Evolutionary conservation across 2,797 vertebrate species (phyloP).

Genomic region (Chelonia mydas): DNA sequence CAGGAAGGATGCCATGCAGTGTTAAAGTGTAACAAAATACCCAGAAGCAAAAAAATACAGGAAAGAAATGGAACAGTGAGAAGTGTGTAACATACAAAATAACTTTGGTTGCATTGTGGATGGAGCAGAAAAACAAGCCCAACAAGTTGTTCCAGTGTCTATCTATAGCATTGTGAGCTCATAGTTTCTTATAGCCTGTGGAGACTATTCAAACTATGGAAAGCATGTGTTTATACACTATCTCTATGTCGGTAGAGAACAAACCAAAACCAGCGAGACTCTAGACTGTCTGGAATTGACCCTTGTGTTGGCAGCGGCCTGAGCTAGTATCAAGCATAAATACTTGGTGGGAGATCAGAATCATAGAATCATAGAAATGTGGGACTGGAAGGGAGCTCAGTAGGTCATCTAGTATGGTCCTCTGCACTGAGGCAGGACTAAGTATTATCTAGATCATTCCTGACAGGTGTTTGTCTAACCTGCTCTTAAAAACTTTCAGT

Average conservation of each 20-base stretch:
- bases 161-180: slow-evolving; percentile 53
- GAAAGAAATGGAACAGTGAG: neutral
- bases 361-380: neutral
- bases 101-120: slow-evolving; percentile 26
- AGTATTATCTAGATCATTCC: neutral
- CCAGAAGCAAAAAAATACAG: fast-evolving
- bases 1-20: fast-evolving
- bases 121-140: slow-evolving; percentile 1
- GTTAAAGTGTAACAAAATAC: neutral
- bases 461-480: neutral
- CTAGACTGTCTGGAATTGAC: neutral
- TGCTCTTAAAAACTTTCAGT: neutral
- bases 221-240: slow-evolving; percentile 34
- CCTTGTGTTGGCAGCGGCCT: fast-evolving
- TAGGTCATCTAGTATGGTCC: neutral
- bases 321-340: neutral
- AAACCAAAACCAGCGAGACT: neutral
- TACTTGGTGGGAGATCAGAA: neutral
- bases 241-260: neutral
- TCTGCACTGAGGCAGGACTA: neutral
- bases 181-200: neutral
- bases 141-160: slow-evolving; percentile 52
- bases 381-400: neutral
- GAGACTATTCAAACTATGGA: slow-evolving; percentile 15
- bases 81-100: neutral